Percentiles rank a stretch among this genome's conserved stretches.
phyloP scores from a whole-genome alignment of 2,797 vertebrate species.

The Chlorospingus semifuscus region DNA sequence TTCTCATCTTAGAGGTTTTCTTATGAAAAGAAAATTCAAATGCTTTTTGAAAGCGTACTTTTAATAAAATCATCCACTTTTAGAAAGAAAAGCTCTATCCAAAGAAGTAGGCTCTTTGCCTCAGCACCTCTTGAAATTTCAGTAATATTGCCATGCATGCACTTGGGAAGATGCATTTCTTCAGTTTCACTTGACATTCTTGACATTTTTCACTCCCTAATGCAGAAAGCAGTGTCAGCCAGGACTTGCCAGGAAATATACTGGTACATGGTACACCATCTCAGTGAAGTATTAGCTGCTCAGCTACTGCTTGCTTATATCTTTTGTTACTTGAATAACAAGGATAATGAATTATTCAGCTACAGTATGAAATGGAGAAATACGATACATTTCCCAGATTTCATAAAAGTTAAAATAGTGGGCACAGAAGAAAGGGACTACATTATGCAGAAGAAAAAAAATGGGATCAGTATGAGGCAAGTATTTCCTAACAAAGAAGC shows the following conservation, averaged over 20 bases:
- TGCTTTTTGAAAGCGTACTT: background rate
- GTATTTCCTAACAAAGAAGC: slow-evolving; percentile 1
- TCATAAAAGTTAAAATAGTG: background rate
- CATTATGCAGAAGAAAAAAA: background rate
- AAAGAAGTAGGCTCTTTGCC: slow-evolving; percentile 13
- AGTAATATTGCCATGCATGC: background rate
- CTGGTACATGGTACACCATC: background rate
- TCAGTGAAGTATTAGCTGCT: background rate
- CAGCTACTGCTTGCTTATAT: background rate
- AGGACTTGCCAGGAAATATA: background rate
- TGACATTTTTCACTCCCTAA: slow-evolving; percentile 23
- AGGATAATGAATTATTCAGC: slow-evolving; percentile 11
- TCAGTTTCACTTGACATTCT: slow-evolving; percentile 1
- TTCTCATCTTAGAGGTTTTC: background rate
- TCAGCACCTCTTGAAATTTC: slow-evolving; percentile 38
- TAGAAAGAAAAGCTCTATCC: background rate
- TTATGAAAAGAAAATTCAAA: slow-evolving; percentile 14
- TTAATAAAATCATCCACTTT: slow-evolving; percentile 24
- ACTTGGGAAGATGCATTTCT: background rate
- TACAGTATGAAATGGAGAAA: background rate
- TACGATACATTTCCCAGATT: background rate
- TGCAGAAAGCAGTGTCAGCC: background rate
- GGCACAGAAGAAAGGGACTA: background rate
- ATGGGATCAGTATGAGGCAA: background rate
- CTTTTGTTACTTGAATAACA: background rate